Conservation (phyloP, 2,113 vertebrate genomes). For the Turdus rufiventris region DNA sequence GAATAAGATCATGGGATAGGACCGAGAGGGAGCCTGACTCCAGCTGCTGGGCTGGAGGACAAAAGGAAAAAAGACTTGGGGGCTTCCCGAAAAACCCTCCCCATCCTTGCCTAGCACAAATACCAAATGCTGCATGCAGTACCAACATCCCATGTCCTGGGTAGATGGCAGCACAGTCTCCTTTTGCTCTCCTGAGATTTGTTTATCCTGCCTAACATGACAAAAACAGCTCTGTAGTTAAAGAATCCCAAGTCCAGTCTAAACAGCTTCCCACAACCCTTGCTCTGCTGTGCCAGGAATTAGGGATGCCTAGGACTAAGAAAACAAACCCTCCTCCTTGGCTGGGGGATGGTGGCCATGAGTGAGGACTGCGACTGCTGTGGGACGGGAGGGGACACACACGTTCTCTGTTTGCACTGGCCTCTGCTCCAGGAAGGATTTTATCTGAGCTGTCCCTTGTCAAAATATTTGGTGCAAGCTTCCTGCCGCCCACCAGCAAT, state of each 20-base stretch:
- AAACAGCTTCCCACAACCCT: background rate
- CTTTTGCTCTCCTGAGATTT: background rate
- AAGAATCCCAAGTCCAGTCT: background rate
- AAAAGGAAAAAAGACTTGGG: background rate
- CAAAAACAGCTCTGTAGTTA: background rate
- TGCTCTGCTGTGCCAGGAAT: background rate
- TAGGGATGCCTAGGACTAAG: background rate
- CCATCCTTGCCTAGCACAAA: background rate
- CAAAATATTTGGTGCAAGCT: background rate
- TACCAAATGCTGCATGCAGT: fast-evolving
- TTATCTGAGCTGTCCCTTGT: background rate
- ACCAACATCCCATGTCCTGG: fast-evolving
- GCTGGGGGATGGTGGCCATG: background rate
- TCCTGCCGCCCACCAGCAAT: background rate
- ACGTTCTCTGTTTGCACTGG: background rate
- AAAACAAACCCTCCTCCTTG: background rate
- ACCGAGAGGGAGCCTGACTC: background rate
- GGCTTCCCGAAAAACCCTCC: background rate
- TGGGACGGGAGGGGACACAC: background rate
- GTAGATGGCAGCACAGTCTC: background rate
- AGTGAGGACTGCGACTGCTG: fast-evolving
- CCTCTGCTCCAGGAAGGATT: background rate
- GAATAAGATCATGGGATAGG: background rate
- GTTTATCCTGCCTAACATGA: conserved; percentile 24
- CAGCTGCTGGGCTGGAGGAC: background rate